A percentile compares a stretch with the other conserved stretches of the same genome.
Conservation (phyloP, 2,888 invertebrate species). For the Drosophila neonasuta region DNA sequence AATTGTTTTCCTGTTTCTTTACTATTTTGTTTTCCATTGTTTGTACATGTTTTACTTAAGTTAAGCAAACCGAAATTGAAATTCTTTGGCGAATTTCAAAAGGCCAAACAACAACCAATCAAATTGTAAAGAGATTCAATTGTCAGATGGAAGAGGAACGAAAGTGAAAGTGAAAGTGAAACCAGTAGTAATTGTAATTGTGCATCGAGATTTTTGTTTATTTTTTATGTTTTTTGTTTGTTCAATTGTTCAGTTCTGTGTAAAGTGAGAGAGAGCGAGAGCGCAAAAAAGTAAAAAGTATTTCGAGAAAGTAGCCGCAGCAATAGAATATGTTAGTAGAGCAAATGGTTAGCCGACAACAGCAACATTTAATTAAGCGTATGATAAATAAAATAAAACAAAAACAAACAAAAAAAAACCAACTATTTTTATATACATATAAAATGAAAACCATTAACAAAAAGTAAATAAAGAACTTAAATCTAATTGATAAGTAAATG, state of each 20-base stretch:
- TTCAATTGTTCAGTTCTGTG: constrained; percentile 16
- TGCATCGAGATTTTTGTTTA: constrained; percentile 21
- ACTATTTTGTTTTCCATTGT: constrained; percentile 3
- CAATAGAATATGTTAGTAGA: constrained; percentile 54
- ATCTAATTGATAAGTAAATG: constrained; percentile 64
- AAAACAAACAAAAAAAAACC: constrained; percentile 19
- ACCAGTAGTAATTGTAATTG: constrained; percentile 36
- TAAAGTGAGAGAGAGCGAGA: constrained; percentile 42
- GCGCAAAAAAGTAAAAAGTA: constrained; percentile 54
- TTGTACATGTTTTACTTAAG: constrained; percentile 49
- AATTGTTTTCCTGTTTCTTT: constrained; percentile 1
- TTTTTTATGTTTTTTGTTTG: constrained; percentile 24
- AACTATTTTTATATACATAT: constrained; percentile 73
- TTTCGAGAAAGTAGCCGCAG: constrained; percentile 50
- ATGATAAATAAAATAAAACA: constrained; percentile 58
- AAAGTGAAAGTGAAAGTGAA: constrained; percentile 3
- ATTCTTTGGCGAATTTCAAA: constrained; percentile 29
- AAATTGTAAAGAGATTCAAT: constrained; percentile 18
- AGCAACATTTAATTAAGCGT: constrained; percentile 78
- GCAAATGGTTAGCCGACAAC: constrained; percentile 64
- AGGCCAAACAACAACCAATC: constrained; percentile 2
- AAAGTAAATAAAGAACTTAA: constrained; percentile 20
- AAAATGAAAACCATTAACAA: constrained; percentile 28
- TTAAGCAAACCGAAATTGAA: constrained; percentile 59
- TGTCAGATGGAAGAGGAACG: background rate